Conservation (phyloP, 2,113 vertebrate genomes). For the Pungitius pungitius region DNA sequence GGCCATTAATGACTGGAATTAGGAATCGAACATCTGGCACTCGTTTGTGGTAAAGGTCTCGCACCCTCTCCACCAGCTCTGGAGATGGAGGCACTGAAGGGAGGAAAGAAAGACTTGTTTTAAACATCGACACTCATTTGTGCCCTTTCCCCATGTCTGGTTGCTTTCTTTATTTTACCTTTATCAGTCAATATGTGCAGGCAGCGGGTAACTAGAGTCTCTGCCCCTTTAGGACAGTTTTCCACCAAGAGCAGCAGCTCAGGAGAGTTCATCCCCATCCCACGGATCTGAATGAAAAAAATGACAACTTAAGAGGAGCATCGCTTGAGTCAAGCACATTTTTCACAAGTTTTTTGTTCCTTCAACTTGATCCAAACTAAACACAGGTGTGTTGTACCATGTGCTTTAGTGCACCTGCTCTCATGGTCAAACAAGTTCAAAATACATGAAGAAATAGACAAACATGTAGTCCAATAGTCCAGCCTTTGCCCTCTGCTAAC, state of each 20-base stretch:
- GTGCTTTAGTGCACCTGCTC: neutral
- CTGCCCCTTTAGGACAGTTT: conserved; percentile 95
- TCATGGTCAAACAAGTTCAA: neutral
- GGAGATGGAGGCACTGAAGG: conserved; percentile 90
- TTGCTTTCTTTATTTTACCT: conserved; percentile 75
- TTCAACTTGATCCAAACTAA: neutral
- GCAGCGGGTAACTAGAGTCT: conserved; percentile 93
- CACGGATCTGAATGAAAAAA: conserved; percentile 84
- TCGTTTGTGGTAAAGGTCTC: conserved; percentile 95
- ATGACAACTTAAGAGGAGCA: neutral
- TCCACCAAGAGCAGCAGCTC: conserved; percentile 94
- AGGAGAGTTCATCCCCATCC: conserved; percentile 97
- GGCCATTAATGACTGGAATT: conserved; percentile 93
- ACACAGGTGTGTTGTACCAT: neutral
- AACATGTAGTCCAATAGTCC: conserved; percentile 1
- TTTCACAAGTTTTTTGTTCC: neutral
- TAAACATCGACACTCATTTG: neutral
- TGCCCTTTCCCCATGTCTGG: neutral
- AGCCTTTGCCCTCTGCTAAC: neutral
- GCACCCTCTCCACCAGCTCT: conserved; percentile 92
- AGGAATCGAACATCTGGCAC: conserved; percentile 94
- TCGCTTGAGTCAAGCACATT: neutral
- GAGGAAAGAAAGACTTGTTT: neutral
- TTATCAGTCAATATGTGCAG: conserved; percentile 95
- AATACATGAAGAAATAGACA: conserved; percentile 1